phyloP scores from a whole-genome alignment of 2,888 invertebrate genomes.

The Drosophila tanythrix region DNA sequence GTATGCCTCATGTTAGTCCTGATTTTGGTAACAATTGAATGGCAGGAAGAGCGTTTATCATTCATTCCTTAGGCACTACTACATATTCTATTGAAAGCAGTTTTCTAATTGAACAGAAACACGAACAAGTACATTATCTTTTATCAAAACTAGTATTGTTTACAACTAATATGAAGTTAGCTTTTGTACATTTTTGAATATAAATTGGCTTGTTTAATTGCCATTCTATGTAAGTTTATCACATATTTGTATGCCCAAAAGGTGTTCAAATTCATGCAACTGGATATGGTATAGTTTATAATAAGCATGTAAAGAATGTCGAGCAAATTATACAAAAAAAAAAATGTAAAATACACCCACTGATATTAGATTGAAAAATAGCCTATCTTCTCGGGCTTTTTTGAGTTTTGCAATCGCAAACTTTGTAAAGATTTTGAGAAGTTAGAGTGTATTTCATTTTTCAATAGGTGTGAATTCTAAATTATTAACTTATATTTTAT shows the following conservation, averaged over 20 bases:
- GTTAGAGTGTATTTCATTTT: background rate
- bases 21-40: conserved; percentile 21
- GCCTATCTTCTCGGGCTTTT: background rate
- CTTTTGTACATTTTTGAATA: conserved; percentile 16
- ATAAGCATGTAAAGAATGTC: conserved; percentile 15
- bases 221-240: conserved; percentile 42
- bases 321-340: conserved; percentile 7
- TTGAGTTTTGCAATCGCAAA: background rate
- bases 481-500: background rate
- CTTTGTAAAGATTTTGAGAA: background rate
- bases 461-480: background rate
- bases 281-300: conserved; percentile 3
- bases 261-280: conserved; percentile 21
- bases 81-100: conserved; percentile 38
- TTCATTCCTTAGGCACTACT: conserved; percentile 55
- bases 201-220: conserved; percentile 28
- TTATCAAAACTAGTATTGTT: conserved; percentile 15
- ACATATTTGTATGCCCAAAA: conserved; percentile 42
- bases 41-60: conserved; percentile 51
- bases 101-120: conserved; percentile 21
- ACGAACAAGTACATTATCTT: conserved; percentile 8
- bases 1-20: conserved; percentile 37
- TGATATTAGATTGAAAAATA: background rate
- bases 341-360: background rate
- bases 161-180: conserved; percentile 8